Base-by-base conservation (phyloP, 2,797 vertebrate genomes). In the Silurus aristotelis region DNA sequence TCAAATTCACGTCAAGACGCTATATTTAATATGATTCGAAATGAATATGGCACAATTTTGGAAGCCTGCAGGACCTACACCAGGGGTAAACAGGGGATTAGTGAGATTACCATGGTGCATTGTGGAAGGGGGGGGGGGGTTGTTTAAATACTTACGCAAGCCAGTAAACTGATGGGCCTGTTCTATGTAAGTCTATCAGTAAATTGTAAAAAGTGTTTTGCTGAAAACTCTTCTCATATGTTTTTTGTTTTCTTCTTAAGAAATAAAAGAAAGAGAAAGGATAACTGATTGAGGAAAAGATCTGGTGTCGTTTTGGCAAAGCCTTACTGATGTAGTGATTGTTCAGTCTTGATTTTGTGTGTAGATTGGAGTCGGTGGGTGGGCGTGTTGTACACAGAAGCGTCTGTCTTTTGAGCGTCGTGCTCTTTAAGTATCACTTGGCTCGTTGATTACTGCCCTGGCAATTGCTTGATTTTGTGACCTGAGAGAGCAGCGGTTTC, bases 381-480 rank as follows among this genome's bases (percentile, higher is more conserved):
- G 60, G 43, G 43, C 43, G 5, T 67, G 64, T 68, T 55, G 25
- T 13, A 9, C 9, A 48, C 64, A 14, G 46, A 25, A 55, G 17
- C 5, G 25, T 55, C 8, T 46, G 9, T 67, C 6, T 25, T 43
- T 63, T 13, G 76, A 38, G 10, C 75, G 60, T 20, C 22, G 66
- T 70, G 31, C 64, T 31, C 63, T 14, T 38, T 27, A 31, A 80
- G 58, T 15, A 63, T 46, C 60, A n/a, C 22, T 61, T 22, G 55
- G 63, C 61, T 43, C 61, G 1, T 38, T 84, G 76, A 78, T 84
- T 71, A 80, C 76, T 31, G 27, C 48, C 6, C 48, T 25, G 14
- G 5, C 5, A 64, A 55, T 56, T 56, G 52, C n/a, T 48, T 67
- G 60, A 85, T 67, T 22, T 64, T 22, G 2, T 75, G 79, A 67